Percentiles rank a stretch among this genome's conserved stretches.
Evolutionary conservation across 2,797 vertebrate genomes (phyloP).

Genomic region (Pogonophryne albipinna): DNA sequence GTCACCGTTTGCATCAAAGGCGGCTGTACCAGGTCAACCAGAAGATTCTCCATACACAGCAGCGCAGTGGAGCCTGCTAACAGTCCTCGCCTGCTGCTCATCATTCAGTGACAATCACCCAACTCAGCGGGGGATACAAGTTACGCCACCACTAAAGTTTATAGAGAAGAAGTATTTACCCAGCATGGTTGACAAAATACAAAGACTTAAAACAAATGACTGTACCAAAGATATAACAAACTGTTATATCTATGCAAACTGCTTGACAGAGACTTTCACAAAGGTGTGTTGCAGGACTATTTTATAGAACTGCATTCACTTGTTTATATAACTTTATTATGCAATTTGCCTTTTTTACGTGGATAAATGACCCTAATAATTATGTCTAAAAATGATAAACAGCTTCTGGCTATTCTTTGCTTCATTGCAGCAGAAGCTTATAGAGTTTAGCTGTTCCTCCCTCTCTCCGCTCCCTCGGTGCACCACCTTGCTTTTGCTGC

Average conservation of each 20-base stretch:
- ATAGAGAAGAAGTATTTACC: neutral
- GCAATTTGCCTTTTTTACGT: neutral
- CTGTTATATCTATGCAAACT: too few species aligned
- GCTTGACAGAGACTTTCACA: too few species aligned
- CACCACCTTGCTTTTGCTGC: conserved; percentile 6
- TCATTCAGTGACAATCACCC: conserved; percentile 32
- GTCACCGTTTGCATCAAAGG: conserved; percentile 19
- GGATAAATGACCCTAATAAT: neutral
- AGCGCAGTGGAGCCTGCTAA: conserved; percentile 1
- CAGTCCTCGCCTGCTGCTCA: conserved; percentile 17
- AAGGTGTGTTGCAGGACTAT: too few species aligned
- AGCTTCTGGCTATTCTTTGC: neutral
- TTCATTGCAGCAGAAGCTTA: neutral
- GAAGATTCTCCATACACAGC: conserved; percentile 23
- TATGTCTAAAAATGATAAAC: neutral
- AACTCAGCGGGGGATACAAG: conserved; percentile 1
- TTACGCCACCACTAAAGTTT: neutral
- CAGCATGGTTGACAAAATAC: neutral
- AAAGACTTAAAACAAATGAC: neutral
- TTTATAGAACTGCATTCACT: neutral
- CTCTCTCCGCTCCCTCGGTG: neutral
- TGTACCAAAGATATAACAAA: too few species aligned
- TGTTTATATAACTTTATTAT: neutral
- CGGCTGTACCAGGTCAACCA: conserved; percentile 32
- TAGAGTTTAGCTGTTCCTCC: neutral